phyloP scores from a whole-genome alignment of 1,140 invertebrate genomes.

The Elymnias hypermnestra region DNA sequence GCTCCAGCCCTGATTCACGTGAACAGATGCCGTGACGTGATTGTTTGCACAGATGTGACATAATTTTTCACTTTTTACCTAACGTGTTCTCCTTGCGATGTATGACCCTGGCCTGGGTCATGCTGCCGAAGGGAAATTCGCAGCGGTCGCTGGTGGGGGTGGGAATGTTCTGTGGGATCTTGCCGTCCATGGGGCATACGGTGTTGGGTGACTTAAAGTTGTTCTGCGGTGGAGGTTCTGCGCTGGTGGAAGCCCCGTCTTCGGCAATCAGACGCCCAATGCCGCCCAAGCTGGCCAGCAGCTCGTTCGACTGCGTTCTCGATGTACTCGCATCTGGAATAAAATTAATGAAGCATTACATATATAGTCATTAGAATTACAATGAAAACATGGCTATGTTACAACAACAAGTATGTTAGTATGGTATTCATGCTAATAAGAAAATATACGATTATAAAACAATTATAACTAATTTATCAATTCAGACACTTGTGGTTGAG shows the following conservation, averaged over 20 bases:
- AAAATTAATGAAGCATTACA: not conserved
- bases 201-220: conserved; percentile 89
- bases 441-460: no score
- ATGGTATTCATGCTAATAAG: no score
- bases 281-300: conserved; percentile 56
- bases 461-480: no score
- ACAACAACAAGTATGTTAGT: no score
- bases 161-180: conserved; percentile 77
- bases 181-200: conserved; percentile 86
- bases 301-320: conserved; percentile 45
- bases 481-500: no score
- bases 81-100: conserved; percentile 76
- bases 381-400: no score
- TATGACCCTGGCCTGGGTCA: conserved; percentile 87
- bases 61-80: conserved; percentile 38
- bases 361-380: no score
- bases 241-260: conserved; percentile 42
- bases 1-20: no score
- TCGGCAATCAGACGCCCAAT: conserved; percentile 52
- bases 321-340: conserved; percentile 50
- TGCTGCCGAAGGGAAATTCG: conserved; percentile 91
- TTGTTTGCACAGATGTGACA: not conserved
- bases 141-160: conserved; percentile 67
- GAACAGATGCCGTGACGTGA: not conserved
- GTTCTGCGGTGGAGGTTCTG: conserved; percentile 33